These are phyloP conservation scores for Australoheros scitulus DNA, from an alignment of 2,113 vertebrate species.

Conservation along the genomic window DNA sequence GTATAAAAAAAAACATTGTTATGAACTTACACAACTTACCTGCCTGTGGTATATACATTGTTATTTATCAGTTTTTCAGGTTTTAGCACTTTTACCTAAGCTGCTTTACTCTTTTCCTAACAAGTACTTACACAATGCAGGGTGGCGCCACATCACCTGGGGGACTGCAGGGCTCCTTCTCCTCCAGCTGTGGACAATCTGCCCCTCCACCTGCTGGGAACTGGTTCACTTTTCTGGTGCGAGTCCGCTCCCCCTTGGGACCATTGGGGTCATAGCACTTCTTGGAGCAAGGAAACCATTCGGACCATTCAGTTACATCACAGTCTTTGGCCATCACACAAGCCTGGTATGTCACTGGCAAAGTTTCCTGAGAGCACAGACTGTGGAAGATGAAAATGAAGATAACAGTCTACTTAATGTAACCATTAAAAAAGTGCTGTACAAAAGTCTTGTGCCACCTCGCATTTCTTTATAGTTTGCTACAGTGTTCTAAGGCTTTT, in stretches of 20 bases:
- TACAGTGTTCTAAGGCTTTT: not conserved
- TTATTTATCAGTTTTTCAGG: too few relatives aligned
- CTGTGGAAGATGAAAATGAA: constrained; percentile 72
- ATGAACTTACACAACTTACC: too few relatives aligned
- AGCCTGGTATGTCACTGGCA: constrained; percentile 92
- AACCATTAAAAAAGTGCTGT: not conserved
- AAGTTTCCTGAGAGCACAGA: constrained; percentile 87
- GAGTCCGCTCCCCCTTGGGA: constrained; percentile 83
- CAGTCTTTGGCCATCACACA: constrained; percentile 92
- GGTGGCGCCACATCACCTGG: constrained; percentile 83
- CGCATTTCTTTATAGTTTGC: not conserved
- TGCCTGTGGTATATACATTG: too few relatives aligned
- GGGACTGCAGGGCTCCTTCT: constrained; percentile 85
- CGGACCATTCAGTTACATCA: constrained; percentile 90
- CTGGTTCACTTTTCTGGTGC: constrained; percentile 85
- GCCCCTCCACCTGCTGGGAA: constrained; percentile 85
- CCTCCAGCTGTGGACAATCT: constrained; percentile 88
- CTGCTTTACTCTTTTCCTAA: not conserved
- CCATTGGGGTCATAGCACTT: constrained; percentile 85
- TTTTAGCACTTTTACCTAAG: not conserved
- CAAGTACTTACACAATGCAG: constrained; percentile 87
- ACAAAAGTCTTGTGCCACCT: fast-evolving
- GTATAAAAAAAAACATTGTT: too few relatives aligned
- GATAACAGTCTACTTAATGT: too few relatives aligned
- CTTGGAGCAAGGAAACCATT: constrained; percentile 92